phyloP scores from a whole-genome alignment of 2,888 invertebrate species.

The Bedellia somnulentella region DNA sequence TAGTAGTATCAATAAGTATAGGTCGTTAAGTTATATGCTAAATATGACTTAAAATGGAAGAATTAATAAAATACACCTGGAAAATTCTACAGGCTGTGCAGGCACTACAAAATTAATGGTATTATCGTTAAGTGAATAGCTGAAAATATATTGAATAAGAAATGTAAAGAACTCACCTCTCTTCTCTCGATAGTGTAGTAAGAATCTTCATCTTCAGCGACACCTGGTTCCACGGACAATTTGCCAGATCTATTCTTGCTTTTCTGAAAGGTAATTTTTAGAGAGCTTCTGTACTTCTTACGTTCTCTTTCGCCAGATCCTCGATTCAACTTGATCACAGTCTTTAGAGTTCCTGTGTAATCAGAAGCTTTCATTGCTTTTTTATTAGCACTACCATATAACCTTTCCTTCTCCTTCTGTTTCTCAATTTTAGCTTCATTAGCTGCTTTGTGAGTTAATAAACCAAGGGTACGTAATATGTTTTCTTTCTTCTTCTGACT shows the following conservation, averaged over 20 bases:
- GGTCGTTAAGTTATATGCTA: no score
- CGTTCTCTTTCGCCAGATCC: constrained; percentile 42
- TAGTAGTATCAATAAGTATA: no score
- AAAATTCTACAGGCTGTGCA: no score
- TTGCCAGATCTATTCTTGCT: constrained; percentile 64
- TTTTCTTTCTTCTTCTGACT: constrained; percentile 71
- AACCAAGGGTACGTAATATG: constrained; percentile 72
- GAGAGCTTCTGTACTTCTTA: constrained; percentile 68
- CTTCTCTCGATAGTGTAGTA: constrained; percentile 71
- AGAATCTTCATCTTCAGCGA: constrained; percentile 30
- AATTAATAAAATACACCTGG: no score
- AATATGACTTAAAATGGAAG: no score
- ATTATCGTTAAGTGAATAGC: no score
- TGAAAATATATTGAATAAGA: no score
- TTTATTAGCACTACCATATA: constrained; percentile 24
- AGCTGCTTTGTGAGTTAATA: constrained; percentile 74
- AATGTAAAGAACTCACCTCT: constrained; percentile 55
- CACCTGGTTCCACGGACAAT: constrained; percentile 40
- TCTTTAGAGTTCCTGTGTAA: constrained; percentile 81
- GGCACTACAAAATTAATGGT: no score
- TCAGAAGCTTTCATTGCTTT: constrained; percentile 28
- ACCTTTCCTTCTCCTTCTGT: constrained; percentile 48
- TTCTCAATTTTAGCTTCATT: constrained; percentile 67
- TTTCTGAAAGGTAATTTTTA: constrained; percentile 81
- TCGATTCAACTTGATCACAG: constrained; percentile 77